Conservation (phyloP, 2,113 vertebrate genomes). For the Siphamia tubifer region DNA sequence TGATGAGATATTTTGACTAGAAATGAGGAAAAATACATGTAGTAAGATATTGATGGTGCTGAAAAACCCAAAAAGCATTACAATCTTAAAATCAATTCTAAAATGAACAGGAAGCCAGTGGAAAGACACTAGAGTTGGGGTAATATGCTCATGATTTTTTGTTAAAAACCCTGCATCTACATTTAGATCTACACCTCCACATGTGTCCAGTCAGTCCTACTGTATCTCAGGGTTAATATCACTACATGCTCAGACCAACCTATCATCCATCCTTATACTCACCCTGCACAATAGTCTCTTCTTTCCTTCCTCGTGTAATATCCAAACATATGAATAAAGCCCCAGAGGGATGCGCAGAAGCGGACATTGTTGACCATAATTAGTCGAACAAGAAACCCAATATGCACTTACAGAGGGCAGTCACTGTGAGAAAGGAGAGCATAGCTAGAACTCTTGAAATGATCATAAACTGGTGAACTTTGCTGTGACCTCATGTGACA, state of each 20-base stretch:
- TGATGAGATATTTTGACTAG: too few relatives aligned
- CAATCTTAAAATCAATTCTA: too few relatives aligned
- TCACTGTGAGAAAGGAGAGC: constrained; percentile 26
- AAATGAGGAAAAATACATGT: too few relatives aligned
- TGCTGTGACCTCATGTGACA: constrained; percentile 23
- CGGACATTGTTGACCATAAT: constrained; percentile 27
- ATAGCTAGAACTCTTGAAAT: neutral
- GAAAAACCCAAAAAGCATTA: too few relatives aligned
- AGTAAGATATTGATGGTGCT: too few relatives aligned
- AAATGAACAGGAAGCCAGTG: too few relatives aligned
- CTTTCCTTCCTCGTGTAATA: constrained; percentile 24
- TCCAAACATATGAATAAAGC: constrained; percentile 33
- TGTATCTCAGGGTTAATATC: neutral
- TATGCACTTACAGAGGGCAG: constrained; percentile 12
- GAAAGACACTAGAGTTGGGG: too few relatives aligned
- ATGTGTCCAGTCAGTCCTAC: too few relatives aligned
- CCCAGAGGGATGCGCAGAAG: constrained; percentile 28
- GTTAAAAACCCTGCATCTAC: too few relatives aligned
- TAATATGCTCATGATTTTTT: too few relatives aligned
- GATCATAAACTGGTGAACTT: constrained; percentile 3
- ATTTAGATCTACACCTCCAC: too few relatives aligned
- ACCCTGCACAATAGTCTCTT: constrained; percentile 23
- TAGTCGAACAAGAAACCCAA: constrained; percentile 44
- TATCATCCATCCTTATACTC: neutral
- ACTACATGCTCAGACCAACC: neutral